Evolutionary conservation across 2,797 vertebrate species (phyloP), one percentile per base, ranked within the genome.

Genomic region (Poecilia gillii): DNA sequence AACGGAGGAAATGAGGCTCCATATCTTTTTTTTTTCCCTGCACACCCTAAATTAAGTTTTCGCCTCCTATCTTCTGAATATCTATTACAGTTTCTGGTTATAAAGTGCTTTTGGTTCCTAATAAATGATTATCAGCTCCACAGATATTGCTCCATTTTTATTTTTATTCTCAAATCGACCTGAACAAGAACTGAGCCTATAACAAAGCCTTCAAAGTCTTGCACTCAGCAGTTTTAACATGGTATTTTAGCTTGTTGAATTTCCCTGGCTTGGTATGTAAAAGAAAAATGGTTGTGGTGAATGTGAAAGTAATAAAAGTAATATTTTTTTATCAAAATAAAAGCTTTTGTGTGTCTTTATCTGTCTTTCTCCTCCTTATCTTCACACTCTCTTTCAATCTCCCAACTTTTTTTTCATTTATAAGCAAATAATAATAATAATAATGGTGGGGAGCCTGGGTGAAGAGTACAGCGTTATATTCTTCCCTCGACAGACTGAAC

Each of bases 271-370:
- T 97, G 96, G 95, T 97, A 84, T 90, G 79, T 89, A 91, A 43
- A 89, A 85, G 73, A 85, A 85, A 89, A 96, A 95, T 95, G 97
- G 96, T 94, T 97, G 96, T 97, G 94, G 76, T 96, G 97, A 98
- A 98, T 97, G 97, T 98, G 97, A 97, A 96, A 97, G 97, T 97
- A 98, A 94, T 94, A 94, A 95, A 97, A 94, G 96, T 95, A 88
- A 96, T 99, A 98, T 99, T 99, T 99, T 99, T 98, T 94, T 98
- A 91, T 84, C 18, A 86, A 88, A 53, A 78, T 25, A 87, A 85
- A 79, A 66, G 0, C 20, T 79, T 78, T 84, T 76, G n/a, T 78
- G 72, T 77, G 9, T 74, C 33, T 74, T 74, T 72, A 77, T 77
- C 66, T 81, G 43, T 51, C 16, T 47, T 72, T 79, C 18, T 53